Conservation (phyloP, 2,888 invertebrate species). For the Hemaris fuciformis region DNA sequence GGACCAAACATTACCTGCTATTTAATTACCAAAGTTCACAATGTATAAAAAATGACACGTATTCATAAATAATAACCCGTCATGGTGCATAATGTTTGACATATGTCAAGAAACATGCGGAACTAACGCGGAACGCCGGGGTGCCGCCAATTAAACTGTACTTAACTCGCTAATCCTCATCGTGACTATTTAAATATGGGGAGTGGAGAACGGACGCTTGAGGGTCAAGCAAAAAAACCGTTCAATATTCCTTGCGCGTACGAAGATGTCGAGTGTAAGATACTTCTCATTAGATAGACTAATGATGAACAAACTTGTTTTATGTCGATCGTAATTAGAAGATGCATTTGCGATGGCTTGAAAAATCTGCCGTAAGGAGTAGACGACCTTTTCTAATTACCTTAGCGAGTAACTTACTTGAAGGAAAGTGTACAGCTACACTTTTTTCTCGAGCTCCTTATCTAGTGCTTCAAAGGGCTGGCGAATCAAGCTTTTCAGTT, state of each 20-base stretch:
- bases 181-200: slow-evolving; percentile 28
- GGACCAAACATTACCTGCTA: slow-evolving; percentile 15
- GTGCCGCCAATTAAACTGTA: slow-evolving; percentile 63
- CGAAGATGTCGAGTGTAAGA: neutral
- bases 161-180: slow-evolving; percentile 60
- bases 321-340: too few species aligned
- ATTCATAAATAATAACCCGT: slow-evolving; percentile 34
- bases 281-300: neutral
- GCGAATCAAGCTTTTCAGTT: too few species aligned
- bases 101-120: slow-evolving; percentile 22
- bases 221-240: neutral
- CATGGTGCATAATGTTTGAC: slow-evolving; percentile 41
- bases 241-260: neutral
- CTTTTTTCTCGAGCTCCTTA: too few species aligned
- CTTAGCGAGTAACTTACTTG: too few species aligned
- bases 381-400: too few species aligned
- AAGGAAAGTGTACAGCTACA: too few species aligned
- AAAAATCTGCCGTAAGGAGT: too few species aligned
- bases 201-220: slow-evolving; percentile 5
- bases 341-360: too few species aligned
- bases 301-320: neutral
- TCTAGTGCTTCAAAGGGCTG: too few species aligned
- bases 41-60: neutral
- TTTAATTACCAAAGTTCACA: slow-evolving; percentile 20
- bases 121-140: slow-evolving; percentile 35